phyloP scores from a whole-genome alignment of 2,113 vertebrate genomes.

The Caranx ignobilis region DNA sequence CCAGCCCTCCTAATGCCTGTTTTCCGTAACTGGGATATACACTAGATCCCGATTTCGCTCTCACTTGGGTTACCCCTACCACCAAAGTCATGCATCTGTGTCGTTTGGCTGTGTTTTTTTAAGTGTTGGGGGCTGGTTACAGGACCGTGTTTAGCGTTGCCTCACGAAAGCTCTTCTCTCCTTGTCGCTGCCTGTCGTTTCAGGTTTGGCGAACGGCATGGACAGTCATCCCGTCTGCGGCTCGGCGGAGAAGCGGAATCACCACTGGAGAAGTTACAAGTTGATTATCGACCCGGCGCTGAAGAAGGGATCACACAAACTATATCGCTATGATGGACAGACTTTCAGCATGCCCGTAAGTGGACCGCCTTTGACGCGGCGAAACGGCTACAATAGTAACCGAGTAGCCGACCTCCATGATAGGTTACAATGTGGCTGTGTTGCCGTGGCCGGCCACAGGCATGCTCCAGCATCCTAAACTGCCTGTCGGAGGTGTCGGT shows the following conservation, averaged over 20 bases:
- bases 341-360: conserved; percentile 96
- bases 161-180: conserved; percentile 63
- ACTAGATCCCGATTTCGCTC: conserved; percentile 67
- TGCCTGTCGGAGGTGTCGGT: conserved; percentile 63
- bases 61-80: conserved; percentile 20
- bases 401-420: conserved; percentile 75
- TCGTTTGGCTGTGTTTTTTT: conserved; percentile 22
- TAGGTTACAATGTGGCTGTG: conserved; percentile 64
- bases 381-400: conserved; percentile 69
- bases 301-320: conserved; percentile 96
- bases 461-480: conserved; percentile 73
- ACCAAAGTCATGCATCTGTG: conserved; percentile 60
- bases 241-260: conserved; percentile 95
- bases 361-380: conserved; percentile 53
- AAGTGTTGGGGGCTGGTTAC: conserved; percentile 58
- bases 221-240: conserved; percentile 93
- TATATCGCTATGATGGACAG: conserved; percentile 98
- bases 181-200: conserved; percentile 67
- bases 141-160: conserved; percentile 63
- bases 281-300: conserved; percentile 99
- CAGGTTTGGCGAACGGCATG: conserved; percentile 98
- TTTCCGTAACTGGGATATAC: conserved; percentile 79
- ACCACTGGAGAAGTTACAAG: conserved; percentile 99
- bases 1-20: conserved; percentile 75
- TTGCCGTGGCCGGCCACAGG: conserved; percentile 34